These are phyloP conservation scores for Cheilosia vernalis DNA, from an alignment of 2,888 invertebrate genomes.

Conservation along the genomic window DNA sequence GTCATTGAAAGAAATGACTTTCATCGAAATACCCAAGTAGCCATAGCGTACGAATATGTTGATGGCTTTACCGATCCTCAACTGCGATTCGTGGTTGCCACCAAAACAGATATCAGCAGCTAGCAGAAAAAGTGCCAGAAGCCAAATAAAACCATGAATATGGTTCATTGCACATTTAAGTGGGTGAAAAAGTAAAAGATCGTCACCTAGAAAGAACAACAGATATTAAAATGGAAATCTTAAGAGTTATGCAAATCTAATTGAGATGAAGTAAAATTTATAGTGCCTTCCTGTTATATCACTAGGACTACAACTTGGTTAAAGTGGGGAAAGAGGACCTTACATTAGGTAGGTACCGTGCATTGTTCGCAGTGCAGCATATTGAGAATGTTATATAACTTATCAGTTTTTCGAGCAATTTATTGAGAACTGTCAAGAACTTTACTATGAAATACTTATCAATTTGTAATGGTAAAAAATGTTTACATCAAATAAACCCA, in stretches of 20 bases:
- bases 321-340: too few relatives aligned
- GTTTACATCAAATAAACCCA: too few relatives aligned
- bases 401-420: too few relatives aligned
- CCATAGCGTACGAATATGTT: conserved; percentile 92
- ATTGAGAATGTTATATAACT: too few relatives aligned
- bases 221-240: background rate
- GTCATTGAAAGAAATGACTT: conserved; percentile 92
- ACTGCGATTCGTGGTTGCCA: conserved; percentile 82
- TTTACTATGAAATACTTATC: too few relatives aligned
- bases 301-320: too few relatives aligned
- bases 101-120: conserved; percentile 77
- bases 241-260: background rate
- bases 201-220: conserved; percentile 43
- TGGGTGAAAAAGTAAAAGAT: conserved; percentile 47
- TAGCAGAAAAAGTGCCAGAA: conserved; percentile 80
- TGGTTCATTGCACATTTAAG: conserved; percentile 81
- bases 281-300: too few relatives aligned
- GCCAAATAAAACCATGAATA: conserved; percentile 79
- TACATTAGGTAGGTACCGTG: too few relatives aligned
- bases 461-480: too few relatives aligned
- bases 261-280: too few relatives aligned
- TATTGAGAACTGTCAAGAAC: too few relatives aligned
- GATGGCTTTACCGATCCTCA: conserved; percentile 91
- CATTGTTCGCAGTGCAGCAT: too few relatives aligned
- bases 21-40: conserved; percentile 92